Conservation (phyloP, 2,113 vertebrate genomes). For the Phainopepla nitens region DNA sequence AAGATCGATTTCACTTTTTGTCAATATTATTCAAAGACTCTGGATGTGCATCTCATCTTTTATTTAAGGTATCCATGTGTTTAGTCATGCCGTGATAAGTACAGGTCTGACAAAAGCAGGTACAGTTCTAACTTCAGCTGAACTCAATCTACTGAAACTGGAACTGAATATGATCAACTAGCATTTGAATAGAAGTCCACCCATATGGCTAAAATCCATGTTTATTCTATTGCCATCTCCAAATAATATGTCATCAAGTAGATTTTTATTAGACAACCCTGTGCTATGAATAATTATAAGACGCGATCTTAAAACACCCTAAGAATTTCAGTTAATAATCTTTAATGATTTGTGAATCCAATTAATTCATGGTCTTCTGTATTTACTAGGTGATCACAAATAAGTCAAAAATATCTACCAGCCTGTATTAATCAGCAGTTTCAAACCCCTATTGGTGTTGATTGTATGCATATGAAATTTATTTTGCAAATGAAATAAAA, state of each 20-base stretch:
- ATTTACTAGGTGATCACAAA: background rate
- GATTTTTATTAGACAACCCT: background rate
- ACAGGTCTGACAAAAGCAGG: background rate
- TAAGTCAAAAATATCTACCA: background rate
- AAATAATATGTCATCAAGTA: background rate
- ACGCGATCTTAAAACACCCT: background rate
- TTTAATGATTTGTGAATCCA: background rate
- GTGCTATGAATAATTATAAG: background rate
- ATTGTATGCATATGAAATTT: background rate
- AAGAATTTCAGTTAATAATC: background rate
- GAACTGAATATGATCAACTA: background rate
- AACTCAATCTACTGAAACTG: background rate
- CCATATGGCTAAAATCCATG: background rate
- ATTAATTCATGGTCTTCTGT: background rate
- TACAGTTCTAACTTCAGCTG: background rate
- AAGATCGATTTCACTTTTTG: conserved; percentile 61
- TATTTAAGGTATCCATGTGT: conserved; percentile 54
- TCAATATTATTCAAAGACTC: conserved; percentile 66
- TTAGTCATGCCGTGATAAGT: background rate
- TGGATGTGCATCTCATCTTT: conserved; percentile 66
- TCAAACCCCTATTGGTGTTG: background rate
- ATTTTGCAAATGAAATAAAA: background rate
- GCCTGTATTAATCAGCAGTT: background rate
- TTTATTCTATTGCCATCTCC: background rate
- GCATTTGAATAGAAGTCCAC: background rate